Evolutionary conservation across 2,888 invertebrate genomes (phyloP).

Genomic region (Lamellibrachia columna): DNA sequence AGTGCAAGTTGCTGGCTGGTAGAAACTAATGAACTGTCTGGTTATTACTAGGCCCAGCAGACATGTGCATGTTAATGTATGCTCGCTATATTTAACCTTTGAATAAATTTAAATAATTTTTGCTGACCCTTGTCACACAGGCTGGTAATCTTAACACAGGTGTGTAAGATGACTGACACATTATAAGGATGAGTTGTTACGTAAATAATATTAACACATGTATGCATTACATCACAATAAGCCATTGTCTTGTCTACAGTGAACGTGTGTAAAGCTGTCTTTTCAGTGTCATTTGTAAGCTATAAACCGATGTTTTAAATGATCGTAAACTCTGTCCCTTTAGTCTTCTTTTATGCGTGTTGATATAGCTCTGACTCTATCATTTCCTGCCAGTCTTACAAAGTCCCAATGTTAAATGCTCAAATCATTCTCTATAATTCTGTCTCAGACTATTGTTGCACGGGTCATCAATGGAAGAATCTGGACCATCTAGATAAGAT

Average conservation of each 20-base stretch:
- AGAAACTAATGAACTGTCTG: neutral
- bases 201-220: conserved; percentile 10
- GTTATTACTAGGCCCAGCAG: neutral
- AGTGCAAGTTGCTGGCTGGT: neutral
- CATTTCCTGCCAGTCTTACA: neutral
- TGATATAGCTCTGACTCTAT: neutral
- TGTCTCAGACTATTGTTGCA: neutral
- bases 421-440: neutral
- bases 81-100: conserved; percentile 2
- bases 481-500: neutral
- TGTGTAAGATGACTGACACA: neutral
- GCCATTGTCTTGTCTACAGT: neutral
- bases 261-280: neutral
- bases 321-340: neutral
- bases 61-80: neutral
- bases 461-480: neutral
- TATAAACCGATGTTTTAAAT: neutral
- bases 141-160: neutral
- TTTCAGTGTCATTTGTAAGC: neutral
- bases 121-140: neutral
- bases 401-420: too few relatives aligned
- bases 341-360: neutral
- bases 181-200: neutral
- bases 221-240: neutral
- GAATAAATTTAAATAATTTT: conserved; percentile 9